Conservation (phyloP, 2,888 invertebrate species). For the Patella pellucida region DNA sequence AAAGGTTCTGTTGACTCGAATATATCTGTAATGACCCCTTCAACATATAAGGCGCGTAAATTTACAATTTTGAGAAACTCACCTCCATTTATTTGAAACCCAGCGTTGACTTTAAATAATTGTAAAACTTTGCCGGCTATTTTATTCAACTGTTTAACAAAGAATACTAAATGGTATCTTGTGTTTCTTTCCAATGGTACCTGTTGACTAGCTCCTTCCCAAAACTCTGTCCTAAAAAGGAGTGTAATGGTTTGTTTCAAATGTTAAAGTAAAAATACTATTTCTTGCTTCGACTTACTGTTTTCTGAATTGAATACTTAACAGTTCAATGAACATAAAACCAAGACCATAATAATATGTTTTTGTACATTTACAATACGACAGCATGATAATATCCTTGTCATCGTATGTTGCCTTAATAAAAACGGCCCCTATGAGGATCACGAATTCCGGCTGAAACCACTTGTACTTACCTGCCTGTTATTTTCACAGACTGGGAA, state of each 20-base stretch:
- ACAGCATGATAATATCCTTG: too few relatives aligned
- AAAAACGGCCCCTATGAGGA: neutral
- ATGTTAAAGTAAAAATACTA: too few relatives aligned
- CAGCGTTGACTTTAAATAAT: neutral
- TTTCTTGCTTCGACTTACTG: too few relatives aligned
- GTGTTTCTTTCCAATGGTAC: constrained; percentile 12
- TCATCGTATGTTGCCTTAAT: neutral
- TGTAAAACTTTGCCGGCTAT: constrained; percentile 8
- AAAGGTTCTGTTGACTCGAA: neutral
- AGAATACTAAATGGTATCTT: constrained; percentile 5
- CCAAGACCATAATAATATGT: too few relatives aligned
- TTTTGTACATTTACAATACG: too few relatives aligned
- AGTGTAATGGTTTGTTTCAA: neutral
- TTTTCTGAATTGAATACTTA: too few relatives aligned
- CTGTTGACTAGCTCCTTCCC: constrained; percentile 14
- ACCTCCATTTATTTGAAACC: neutral
- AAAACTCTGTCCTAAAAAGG: neutral
- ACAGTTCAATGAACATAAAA: neutral
- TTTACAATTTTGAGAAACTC: neutral
- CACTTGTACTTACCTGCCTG: neutral
- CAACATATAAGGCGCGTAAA: too few relatives aligned
- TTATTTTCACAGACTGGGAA: neutral
- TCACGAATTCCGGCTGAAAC: neutral
- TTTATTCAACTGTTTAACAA: constrained; percentile 9
- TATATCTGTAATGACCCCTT: too few relatives aligned